Percentiles rank a stretch among this genome's conserved stretches.
phyloP scores from a whole-genome alignment of 2,113 vertebrate genomes.

The Indri indri region DNA sequence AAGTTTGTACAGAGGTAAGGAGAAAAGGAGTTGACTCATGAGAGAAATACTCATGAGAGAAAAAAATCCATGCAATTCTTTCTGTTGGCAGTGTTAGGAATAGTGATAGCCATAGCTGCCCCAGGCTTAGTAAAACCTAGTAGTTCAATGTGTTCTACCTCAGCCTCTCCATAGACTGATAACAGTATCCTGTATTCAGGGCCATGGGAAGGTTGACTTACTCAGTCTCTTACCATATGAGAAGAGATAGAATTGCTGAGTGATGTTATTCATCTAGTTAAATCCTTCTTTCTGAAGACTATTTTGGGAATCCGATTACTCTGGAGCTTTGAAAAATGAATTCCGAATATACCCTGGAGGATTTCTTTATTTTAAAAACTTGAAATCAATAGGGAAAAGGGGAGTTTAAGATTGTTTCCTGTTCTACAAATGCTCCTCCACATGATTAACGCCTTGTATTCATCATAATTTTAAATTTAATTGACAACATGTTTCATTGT shows the following conservation, averaged over 20 bases:
- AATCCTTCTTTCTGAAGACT: background rate
- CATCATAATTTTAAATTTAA: slow-evolving; percentile 13
- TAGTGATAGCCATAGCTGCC: background rate
- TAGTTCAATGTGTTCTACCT: background rate
- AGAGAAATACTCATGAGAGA: too few species aligned
- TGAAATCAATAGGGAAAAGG: background rate
- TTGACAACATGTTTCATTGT: background rate
- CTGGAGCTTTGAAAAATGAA: background rate
- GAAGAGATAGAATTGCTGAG: background rate
- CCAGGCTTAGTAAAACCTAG: background rate
- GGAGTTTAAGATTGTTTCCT: background rate
- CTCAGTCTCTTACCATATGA: background rate
- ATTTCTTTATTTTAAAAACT: background rate
- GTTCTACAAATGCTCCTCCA: background rate
- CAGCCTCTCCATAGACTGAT: background rate
- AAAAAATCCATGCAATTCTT: background rate
- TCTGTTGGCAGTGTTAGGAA: background rate
- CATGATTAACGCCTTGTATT: background rate
- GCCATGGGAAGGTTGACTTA: background rate
- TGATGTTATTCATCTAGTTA: background rate
- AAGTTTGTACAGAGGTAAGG: background rate
- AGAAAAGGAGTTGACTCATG: background rate
- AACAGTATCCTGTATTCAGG: background rate
- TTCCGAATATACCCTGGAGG: background rate
- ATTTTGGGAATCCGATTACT: background rate